phyloP scores from a whole-genome alignment of 2,888 invertebrate genomes.

The Andricus quercusramuli region DNA sequence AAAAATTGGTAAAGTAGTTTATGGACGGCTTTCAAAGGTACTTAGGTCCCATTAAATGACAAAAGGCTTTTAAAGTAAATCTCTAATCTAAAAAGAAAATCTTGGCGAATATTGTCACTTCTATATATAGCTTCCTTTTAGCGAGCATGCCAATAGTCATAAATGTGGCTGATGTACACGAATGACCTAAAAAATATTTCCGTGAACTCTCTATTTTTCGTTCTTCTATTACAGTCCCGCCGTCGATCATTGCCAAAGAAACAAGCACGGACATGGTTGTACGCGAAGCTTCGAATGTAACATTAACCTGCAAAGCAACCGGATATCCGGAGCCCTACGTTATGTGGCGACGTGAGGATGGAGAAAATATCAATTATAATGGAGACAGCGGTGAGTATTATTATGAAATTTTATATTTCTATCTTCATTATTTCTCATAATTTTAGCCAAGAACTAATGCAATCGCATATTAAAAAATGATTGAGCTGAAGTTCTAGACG shows the following conservation, averaged over 20 bases:
- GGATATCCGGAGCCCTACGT: conserved; percentile 95
- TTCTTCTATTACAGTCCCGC: conserved; percentile 86
- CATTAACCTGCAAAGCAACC: conserved; percentile 91
- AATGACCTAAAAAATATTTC: conserved; percentile 23
- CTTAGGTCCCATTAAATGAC: too few species aligned
- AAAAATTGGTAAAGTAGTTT: too few species aligned
- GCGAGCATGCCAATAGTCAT: not conserved
- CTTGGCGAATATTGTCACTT: not conserved
- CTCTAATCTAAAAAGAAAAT: not conserved
- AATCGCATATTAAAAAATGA: too few species aligned
- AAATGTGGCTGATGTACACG: conserved; percentile 3
- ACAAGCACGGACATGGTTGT: conserved; percentile 96
- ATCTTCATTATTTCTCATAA: not conserved
- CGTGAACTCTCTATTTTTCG: conserved; percentile 13
- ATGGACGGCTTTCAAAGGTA: too few species aligned
- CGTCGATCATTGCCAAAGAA: conserved; percentile 92
- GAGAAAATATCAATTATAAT: conserved; percentile 92
- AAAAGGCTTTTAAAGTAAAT: not conserved
- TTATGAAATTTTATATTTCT: not conserved
- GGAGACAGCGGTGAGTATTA: conserved; percentile 88
- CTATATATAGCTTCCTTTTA: not conserved
- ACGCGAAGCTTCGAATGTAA: conserved; percentile 92
- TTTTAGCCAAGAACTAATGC: too few species aligned
- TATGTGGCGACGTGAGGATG: conserved; percentile 95
- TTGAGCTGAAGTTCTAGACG: rapidly evolving